Percentiles rank a stretch among this genome's conserved stretches.
These are phyloP conservation scores for Talpa occidentalis DNA, from an alignment of 2,113 vertebrate species.

Conservation along the genomic window DNA sequence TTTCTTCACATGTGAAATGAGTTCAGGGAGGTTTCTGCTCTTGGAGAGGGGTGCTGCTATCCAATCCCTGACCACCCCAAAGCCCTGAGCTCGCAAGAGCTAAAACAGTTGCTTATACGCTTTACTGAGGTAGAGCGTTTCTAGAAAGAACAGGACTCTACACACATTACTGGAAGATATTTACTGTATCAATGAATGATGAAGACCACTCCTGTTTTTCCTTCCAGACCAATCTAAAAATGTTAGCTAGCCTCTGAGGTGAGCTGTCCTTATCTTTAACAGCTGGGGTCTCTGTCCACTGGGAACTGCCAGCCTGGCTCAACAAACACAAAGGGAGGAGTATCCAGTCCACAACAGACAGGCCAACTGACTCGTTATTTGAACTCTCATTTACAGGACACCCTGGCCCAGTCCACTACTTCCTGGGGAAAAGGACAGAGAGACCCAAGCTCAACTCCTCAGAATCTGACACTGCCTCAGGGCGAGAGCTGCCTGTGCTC, in stretches of 20 bases:
- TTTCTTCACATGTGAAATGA: background rate
- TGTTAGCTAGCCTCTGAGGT: background rate
- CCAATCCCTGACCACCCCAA: background rate
- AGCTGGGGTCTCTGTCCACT: background rate
- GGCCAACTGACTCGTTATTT: background rate
- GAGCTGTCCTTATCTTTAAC: background rate
- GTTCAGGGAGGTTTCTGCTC: background rate
- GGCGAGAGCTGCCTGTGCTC: too few species aligned
- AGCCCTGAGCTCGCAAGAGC: background rate
- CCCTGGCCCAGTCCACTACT: background rate
- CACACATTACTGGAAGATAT: background rate
- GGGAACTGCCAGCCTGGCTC: background rate
- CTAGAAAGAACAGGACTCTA: background rate
- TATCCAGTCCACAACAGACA: background rate
- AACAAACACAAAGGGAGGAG: background rate
- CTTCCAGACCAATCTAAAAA: background rate
- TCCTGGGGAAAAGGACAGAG: background rate
- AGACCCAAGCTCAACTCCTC: background rate
- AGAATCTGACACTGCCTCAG: background rate
- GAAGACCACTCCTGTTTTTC: background rate
- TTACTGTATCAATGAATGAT: accelerated
- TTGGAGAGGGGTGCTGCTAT: background rate
- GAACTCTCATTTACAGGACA: background rate
- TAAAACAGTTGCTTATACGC: too few species aligned
- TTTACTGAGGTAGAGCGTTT: accelerated